Evolutionary conservation across 2,113 vertebrate genomes (phyloP).

Genomic region (Pseudonaja textilis): DNA sequence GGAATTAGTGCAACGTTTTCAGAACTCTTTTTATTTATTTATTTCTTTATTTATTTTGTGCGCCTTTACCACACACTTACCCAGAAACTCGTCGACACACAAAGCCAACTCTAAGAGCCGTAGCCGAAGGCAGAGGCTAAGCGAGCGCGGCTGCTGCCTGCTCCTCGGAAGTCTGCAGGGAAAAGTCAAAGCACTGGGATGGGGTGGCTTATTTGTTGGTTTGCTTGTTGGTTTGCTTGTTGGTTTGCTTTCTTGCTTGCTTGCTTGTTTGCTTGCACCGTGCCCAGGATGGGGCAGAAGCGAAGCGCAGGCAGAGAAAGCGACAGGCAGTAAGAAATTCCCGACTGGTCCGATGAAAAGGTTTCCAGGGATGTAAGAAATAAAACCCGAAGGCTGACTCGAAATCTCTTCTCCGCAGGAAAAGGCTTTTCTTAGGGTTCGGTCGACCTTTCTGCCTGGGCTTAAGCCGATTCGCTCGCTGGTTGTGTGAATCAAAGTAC

Average conservation of each 20-base stretch:
- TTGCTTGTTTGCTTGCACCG: neutral
- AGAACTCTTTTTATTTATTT: neutral
- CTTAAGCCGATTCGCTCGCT: neutral
- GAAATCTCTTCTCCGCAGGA: neutral
- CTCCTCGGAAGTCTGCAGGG: neutral
- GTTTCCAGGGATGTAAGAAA: neutral
- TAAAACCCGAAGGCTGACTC: neutral
- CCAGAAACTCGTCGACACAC: neutral
- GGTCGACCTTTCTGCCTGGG: neutral
- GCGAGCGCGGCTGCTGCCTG: neutral
- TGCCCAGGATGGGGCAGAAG: neutral
- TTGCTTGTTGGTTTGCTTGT: neutral
- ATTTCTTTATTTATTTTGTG: neutral
- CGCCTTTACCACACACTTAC: neutral
- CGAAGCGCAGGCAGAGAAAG: neutral
- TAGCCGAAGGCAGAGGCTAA: neutral
- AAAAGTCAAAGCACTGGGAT: neutral
- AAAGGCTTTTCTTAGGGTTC: neutral
- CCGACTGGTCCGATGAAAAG: neutral
- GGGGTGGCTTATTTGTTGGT: neutral
- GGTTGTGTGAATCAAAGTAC: neutral
- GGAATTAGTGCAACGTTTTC: neutral
- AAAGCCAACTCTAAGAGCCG: neutral
- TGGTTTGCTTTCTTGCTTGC: neutral
- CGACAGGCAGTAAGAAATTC: neutral